phyloP scores from a whole-genome alignment of 2,113 vertebrate species.

The Columbina picui region DNA sequence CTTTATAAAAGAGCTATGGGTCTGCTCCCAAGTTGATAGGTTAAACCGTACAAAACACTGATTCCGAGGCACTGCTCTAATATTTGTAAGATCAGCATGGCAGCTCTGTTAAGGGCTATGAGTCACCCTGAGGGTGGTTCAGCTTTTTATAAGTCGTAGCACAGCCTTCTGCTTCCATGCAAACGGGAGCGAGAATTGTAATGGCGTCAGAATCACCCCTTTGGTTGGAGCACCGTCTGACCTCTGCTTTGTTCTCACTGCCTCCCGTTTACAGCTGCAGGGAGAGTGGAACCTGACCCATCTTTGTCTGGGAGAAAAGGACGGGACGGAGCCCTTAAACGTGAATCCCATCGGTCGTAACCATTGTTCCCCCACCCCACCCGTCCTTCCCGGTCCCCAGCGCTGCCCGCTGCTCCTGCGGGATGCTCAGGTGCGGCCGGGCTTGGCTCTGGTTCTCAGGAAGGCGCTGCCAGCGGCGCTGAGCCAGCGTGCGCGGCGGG shows the following conservation, averaged over 20 bases:
- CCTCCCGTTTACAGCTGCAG: not conserved
- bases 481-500: slow-evolving; percentile 47
- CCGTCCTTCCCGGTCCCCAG: too few species aligned
- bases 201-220: slow-evolving; percentile 20
- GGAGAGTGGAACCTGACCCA: not conserved
- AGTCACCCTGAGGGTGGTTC: slow-evolving; percentile 57
- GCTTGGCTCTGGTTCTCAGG: slow-evolving; percentile 7
- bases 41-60: not conserved
- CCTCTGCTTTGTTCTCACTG: slow-evolving; percentile 31
- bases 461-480: slow-evolving; percentile 56
- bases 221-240: slow-evolving; percentile 7
- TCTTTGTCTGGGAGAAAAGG: not conserved
- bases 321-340: not conserved
- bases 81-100: slow-evolving; percentile 54
- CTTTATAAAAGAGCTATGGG: slow-evolving; percentile 11
- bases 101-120: slow-evolving; percentile 39
- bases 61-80: slow-evolving; percentile 14
- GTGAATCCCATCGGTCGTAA: rapidly evolving
- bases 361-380: not conserved
- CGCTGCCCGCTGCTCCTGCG: too few species aligned
- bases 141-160: slow-evolving; percentile 15
- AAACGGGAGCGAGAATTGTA: not conserved
- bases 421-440: slow-evolving; percentile 54
- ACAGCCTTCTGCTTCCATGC: slow-evolving; percentile 6
- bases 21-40: slow-evolving; percentile 27